Conservation (phyloP, 2,113 vertebrate species). For the Coptodon rendalli region DNA sequence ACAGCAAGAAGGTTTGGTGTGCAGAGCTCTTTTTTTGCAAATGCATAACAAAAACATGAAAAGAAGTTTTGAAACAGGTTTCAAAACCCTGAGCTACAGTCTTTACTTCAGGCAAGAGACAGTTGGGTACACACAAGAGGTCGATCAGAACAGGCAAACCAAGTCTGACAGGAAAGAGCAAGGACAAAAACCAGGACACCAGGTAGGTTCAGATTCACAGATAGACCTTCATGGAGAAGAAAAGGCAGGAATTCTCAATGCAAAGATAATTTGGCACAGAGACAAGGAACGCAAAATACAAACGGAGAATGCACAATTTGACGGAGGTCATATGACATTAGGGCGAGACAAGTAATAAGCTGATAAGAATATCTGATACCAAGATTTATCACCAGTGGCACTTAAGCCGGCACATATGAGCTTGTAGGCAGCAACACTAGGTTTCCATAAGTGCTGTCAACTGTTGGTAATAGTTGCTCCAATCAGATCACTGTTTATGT, state of each 20-base stretch:
- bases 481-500: too few relatives aligned
- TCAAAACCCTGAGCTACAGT: not conserved
- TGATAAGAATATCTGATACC: not conserved
- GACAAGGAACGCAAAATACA: not conserved
- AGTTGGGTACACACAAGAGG: not conserved
- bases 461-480: not conserved
- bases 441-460: not conserved
- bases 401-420: not conserved
- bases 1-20: not conserved
- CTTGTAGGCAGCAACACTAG: not conserved
- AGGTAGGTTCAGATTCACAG: not conserved
- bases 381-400: not conserved
- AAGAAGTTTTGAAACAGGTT: not conserved
- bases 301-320: not conserved
- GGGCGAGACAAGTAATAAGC: not conserved
- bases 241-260: not conserved
- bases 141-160: not conserved
- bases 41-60: not conserved
- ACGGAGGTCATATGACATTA: not conserved
- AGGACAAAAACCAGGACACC: not conserved
- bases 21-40: not conserved
- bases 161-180: not conserved
- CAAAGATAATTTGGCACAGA: not conserved
- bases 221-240: not conserved
- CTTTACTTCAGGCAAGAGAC: not conserved